phyloP scores from a whole-genome alignment of 37 sponge, comb jelly and placozoan genomes.

The Halichondria panicea region DNA sequence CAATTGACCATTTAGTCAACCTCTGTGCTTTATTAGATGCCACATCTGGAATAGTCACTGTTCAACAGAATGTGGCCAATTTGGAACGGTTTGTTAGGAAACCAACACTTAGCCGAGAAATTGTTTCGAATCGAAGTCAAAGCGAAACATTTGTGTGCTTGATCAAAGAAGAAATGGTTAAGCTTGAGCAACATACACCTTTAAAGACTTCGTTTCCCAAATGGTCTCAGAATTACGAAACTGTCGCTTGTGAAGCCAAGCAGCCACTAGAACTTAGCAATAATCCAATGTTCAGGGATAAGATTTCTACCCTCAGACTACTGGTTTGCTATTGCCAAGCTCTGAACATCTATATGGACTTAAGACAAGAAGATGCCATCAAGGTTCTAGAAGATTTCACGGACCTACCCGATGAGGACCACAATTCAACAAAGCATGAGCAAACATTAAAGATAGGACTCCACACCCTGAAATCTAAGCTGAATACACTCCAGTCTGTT shows the following conservation, averaged over 20 bases:
- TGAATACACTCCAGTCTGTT: background rate
- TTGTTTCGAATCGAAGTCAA: conserved; percentile 16
- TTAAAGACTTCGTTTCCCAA: background rate
- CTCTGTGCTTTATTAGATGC: conserved; percentile 80
- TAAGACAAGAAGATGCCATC: conserved; percentile 52
- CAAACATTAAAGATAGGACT: conserved; percentile 19
- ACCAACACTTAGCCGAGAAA: conserved; percentile 2
- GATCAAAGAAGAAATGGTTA: conserved; percentile 26
- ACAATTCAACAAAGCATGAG: conserved; percentile 21
- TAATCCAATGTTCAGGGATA: conserved; percentile 18
- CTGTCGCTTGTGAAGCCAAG: conserved; percentile 3
- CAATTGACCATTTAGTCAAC: conserved; percentile 38
- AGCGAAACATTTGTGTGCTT: conserved; percentile 12
- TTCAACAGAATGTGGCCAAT: conserved; percentile 31
- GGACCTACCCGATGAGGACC: conserved; percentile 25
- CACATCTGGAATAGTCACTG: conserved; percentile 43
- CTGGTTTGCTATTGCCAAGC: conserved; percentile 38
- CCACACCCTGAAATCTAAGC: background rate
- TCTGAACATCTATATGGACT: conserved; percentile 55
- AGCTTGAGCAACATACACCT: conserved; percentile 2
- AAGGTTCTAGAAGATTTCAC: conserved; percentile 19
- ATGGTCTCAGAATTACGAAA: conserved; percentile 15
- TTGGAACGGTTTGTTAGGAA: conserved; percentile 8
- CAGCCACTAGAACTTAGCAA: background rate
- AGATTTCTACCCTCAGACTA: conserved; percentile 18